Percentiles rank a stretch among this genome's conserved stretches.
These are phyloP conservation scores for Rhinichthys osculus DNA, from an alignment of 2,797 vertebrate genomes.

Conservation along the genomic window DNA sequence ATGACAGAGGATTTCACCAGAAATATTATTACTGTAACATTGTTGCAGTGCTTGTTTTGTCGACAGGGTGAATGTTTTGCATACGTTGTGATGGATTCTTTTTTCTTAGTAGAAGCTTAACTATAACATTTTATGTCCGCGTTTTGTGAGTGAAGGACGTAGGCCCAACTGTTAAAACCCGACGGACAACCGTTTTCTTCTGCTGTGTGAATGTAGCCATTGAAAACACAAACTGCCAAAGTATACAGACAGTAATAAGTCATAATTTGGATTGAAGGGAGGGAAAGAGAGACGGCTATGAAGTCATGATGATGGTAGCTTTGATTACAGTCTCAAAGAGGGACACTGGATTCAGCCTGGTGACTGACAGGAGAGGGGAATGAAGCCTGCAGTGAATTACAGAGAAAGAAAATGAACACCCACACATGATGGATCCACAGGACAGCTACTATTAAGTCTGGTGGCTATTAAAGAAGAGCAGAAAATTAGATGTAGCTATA, in stretches of 20 bases:
- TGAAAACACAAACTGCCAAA: background rate
- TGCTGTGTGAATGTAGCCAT: background rate
- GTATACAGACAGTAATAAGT: background rate
- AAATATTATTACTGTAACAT: background rate
- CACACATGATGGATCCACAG: background rate
- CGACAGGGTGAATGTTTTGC: background rate
- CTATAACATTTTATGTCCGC: background rate
- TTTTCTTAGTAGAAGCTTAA: background rate
- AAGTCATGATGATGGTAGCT: constrained; percentile 28
- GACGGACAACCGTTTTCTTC: background rate
- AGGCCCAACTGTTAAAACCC: background rate
- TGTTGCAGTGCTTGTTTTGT: background rate
- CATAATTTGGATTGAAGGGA: background rate
- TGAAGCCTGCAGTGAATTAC: constrained; percentile 34
- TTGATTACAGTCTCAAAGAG: constrained; percentile 34
- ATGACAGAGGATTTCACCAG: background rate
- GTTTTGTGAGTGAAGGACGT: background rate
- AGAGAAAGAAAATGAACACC: constrained; percentile 25
- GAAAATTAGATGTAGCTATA: background rate
- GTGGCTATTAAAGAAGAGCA: constrained; percentile 22
- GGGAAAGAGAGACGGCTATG: background rate
- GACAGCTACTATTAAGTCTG: constrained; percentile 10
- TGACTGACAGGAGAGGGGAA: constrained; percentile 43
- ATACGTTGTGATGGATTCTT: background rate
- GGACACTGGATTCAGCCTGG: constrained; percentile 3